Evolutionary conservation across 2,888 invertebrate species (phyloP).

Genomic region (Slavum lentiscoides): DNA sequence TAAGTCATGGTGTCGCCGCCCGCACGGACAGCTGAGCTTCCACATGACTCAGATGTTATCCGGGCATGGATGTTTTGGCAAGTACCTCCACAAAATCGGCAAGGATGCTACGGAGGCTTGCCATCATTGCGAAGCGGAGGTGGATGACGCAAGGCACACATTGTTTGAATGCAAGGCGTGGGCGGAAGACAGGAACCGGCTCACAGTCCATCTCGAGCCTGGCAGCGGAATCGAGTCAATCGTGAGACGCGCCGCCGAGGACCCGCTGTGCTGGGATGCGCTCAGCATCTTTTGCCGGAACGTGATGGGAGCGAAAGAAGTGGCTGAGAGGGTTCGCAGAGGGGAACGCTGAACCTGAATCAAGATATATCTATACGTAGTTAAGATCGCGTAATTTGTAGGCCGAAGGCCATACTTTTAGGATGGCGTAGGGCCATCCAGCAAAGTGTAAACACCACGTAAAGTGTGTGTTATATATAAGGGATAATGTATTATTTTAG

Average conservation of each 20-base stretch:
- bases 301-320: neutral
- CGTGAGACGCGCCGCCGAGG: neutral
- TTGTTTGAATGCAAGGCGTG: neutral
- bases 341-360: neutral
- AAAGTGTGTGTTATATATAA: neutral
- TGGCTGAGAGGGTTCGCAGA: neutral
- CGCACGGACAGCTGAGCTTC: too few species aligned
- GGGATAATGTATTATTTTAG: neutral
- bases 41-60: too few species aligned
- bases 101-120: too few species aligned
- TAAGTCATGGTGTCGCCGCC: too few species aligned
- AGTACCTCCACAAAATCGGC: too few species aligned
- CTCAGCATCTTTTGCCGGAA: neutral
- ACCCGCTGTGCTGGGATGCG: neutral
- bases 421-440: neutral
- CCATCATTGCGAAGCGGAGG: too few species aligned
- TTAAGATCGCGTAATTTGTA: neutral
- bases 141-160: neutral
- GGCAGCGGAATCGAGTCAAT: neutral
- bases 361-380: neutral
- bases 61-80: too few species aligned
- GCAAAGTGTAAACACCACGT: neutral
- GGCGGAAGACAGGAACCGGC: neutral
- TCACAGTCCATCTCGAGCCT: neutral
- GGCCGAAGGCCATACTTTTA: neutral